Evolutionary conservation across 2,888 invertebrate species (phyloP), one percentile per base, ranked within the genome.

Genomic region (Chymomyza amoena): DNA sequence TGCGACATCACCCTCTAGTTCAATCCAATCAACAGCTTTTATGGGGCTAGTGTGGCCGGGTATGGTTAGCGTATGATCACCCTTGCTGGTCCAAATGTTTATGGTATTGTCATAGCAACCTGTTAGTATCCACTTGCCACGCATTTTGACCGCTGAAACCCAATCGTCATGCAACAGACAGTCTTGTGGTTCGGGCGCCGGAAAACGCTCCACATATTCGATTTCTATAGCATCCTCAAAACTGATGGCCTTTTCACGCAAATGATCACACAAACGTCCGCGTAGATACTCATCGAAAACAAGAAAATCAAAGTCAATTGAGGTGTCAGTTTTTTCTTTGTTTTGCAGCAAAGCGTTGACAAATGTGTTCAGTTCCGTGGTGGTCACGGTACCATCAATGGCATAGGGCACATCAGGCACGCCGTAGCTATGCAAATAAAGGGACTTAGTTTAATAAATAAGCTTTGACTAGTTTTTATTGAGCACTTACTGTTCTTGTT

Each of bases 111-210:
- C 99, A 92, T 98, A 99, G 91, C 97, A 96, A 25, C 98, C 98
- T 64, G 97, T 95, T 59, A 98, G 91, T 73, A 98, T 96, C 96
- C 96, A 96, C 89, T 94, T 94, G 54, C 93, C 94, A 73, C 93
- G 92, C 54, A 94, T 93, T 81, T 96, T 95, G 0, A 98, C 95
- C 57, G 97, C 94, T 20, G 97, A 96, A n/a, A 99, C 97, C 99
- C 99, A 99, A 90, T 99, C 99, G 92, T 99, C 98, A 88, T 99
- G 98, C 90, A 97, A 93, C 77, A 99, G 93, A 90, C 97, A 97
- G 90, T 98, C 96, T 89, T 97, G 95, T 0, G 99, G 98, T 87
- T 96, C 94, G 0, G 99, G 99, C 0, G 98, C 96, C 13, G 98
- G 97, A 80, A 96, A 95, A 80, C 96, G 94, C 90, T 97, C 96